A percentile compares a stretch with the other conserved stretches of the same genome.
These are phyloP conservation scores for Empis livida DNA, from an alignment of 2,888 invertebrate species.

Conservation along the genomic window DNA sequence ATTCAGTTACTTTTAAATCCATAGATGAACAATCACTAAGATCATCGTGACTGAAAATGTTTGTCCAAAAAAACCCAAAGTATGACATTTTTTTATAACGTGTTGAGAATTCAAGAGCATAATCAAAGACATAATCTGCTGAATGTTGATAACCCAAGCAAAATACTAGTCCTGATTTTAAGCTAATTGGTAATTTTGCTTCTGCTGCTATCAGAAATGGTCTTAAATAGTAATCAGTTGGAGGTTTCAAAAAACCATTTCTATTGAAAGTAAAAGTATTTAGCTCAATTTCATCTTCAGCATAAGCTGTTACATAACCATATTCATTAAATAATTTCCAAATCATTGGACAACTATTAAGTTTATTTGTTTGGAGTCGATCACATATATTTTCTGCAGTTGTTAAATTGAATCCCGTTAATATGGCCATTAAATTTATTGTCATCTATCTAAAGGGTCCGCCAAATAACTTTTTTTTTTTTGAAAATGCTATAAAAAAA, in stretches of 20 bases:
- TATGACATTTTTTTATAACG: slow-evolving; percentile 48
- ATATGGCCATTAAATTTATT: slow-evolving; percentile 75
- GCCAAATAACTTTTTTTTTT: too few species aligned
- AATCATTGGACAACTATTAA: slow-evolving; percentile 59
- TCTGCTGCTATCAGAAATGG: slow-evolving; percentile 60
- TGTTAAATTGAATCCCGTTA: slow-evolving; percentile 50
- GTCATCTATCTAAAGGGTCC: slow-evolving; percentile 58
- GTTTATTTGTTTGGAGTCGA: slow-evolving; percentile 32
- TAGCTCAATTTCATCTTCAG: slow-evolving; percentile 60
- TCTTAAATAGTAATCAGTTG: slow-evolving; percentile 70
- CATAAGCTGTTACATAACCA: slow-evolving; percentile 67
- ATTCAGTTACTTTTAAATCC: slow-evolving; percentile 47
- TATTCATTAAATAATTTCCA: slow-evolving; percentile 61
- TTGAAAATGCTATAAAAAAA: not conserved
- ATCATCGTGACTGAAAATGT: slow-evolving; percentile 60
- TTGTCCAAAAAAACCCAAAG: slow-evolving; percentile 70
- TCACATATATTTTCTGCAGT: slow-evolving; percentile 39
- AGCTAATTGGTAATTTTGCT: slow-evolving; percentile 38
- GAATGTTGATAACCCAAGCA: slow-evolving; percentile 50
- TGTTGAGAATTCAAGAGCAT: slow-evolving; percentile 51
- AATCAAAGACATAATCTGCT: slow-evolving; percentile 54
- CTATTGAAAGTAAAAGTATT: slow-evolving; percentile 60
- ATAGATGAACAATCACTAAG: slow-evolving; percentile 52
- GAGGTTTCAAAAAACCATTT: slow-evolving; percentile 55
- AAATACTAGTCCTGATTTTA: slow-evolving; percentile 40